Percentiles rank a stretch among this genome's conserved stretches.
Evolutionary conservation across 1,140 invertebrate species (phyloP).

Genomic region (Leguminivora glycinivorella): DNA sequence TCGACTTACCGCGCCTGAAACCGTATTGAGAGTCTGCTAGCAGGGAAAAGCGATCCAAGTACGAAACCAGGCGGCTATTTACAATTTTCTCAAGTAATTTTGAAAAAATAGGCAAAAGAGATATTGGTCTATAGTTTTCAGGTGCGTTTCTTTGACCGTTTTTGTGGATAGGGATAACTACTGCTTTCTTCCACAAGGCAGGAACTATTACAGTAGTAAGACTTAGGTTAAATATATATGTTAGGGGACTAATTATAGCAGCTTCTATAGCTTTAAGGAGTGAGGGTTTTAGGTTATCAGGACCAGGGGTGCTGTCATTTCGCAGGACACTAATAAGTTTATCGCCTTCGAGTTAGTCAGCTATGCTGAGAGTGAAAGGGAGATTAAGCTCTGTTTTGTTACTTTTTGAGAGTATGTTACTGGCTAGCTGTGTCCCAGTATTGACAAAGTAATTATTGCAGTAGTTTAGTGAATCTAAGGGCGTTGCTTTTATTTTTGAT

Average conservation of each 20-base stretch:
- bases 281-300: background rate
- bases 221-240: conserved; percentile 1
- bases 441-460: conserved; percentile 15
- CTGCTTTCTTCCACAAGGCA: background rate
- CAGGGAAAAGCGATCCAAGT: background rate
- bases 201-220: background rate
- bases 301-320: background rate
- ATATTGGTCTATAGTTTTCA: conserved; percentile 28
- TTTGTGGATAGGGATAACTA: conserved; percentile 18
- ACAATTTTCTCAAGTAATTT: conserved; percentile 23
- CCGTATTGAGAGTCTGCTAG: background rate
- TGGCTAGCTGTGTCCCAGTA: background rate
- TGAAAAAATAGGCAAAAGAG: background rate
- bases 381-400: background rate
- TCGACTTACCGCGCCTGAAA: conserved; percentile 21
- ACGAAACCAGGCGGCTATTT: background rate
- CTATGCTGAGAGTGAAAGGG: too few relatives aligned
- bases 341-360: too few relatives aligned
- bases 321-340: background rate
- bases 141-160: background rate
- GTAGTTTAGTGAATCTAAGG: background rate
- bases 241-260: background rate
- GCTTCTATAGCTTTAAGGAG: background rate
- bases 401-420: background rate
- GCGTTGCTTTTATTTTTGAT: background rate